A percentile compares a stretch with the other conserved stretches of the same genome.
phyloP scores from a whole-genome alignment of 2,797 vertebrate genomes.

The Remorina albescens region DNA sequence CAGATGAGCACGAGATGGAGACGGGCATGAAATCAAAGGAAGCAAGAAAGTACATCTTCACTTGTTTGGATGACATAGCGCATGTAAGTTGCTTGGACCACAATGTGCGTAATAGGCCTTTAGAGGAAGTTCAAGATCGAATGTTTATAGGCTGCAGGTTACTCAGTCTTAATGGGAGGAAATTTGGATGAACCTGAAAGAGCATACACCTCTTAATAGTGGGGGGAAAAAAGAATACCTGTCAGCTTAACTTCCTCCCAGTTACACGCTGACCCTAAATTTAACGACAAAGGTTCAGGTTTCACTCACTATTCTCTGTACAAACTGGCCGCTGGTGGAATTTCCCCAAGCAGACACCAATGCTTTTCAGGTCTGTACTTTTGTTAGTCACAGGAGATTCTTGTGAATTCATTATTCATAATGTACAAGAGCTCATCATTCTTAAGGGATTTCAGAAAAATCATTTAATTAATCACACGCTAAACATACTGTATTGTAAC shows the following conservation, averaged over 20 bases:
- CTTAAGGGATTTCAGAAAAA: background rate
- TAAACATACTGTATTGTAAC: background rate
- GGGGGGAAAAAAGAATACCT: conserved; percentile 10
- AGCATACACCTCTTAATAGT: conserved; percentile 11
- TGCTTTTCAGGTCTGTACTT: conserved; percentile 17
- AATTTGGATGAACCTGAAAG: conserved; percentile 32
- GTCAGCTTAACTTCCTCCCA: conserved; percentile 16
- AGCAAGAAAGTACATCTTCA: conserved; percentile 99
- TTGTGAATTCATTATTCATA: conserved; percentile 19
- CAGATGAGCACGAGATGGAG: conserved; percentile 97
- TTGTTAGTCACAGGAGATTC: conserved; percentile 20
- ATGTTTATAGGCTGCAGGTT: conserved; percentile 32
- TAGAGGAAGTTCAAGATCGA: conserved; percentile 45
- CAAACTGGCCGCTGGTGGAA: conserved; percentile 47
- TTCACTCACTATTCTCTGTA: conserved; percentile 28
- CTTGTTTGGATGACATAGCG: conserved; percentile 98
- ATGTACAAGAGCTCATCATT: conserved; percentile 12
- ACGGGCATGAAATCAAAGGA: conserved; percentile 99
- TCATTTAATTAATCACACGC: background rate
- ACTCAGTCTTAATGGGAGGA: conserved; percentile 37
- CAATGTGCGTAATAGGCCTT: conserved; percentile 11
- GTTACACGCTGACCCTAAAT: conserved; percentile 20
- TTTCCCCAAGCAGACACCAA: conserved; percentile 34
- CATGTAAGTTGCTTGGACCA: conserved; percentile 88
- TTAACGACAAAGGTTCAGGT: conserved; percentile 13